Evolutionary conservation across 92 coral and sea anemone genomes (phyloP), one percentile per base, ranked within the genome.

Genomic region (Porites cylindrica): DNA sequence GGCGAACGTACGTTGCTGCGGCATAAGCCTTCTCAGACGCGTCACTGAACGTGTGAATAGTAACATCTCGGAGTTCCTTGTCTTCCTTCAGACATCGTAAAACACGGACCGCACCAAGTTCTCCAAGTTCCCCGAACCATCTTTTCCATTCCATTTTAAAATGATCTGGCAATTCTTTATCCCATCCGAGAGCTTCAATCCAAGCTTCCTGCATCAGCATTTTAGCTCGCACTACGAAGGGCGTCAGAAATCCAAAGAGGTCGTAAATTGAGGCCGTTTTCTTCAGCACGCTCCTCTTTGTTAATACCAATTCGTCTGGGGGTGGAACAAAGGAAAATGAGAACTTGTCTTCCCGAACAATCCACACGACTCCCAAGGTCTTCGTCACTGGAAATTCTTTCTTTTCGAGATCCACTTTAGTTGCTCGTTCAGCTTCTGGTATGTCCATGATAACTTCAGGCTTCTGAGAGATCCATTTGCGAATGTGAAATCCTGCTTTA

Each of bases 341-440:
- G 76, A 92, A 85, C 80, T 82, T 78, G 73, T 90, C 92, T 7
- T 87, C 94, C 54, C 82, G 76, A 68, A 75, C 86, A 72, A 51
- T 87, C 96, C 94, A 90, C 52, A 77, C 65, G 12, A 93, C 86
- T 53, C 91, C 95, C 71, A 82, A 38, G 29, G 91, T 88, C 69
- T 92, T 92, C 24, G 70, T 82, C 53, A 60, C 58, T 60, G 93
- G 93, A 54, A 82, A 74, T 29, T 88, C 83, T 51, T 75, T 64
- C 77, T 85, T 89, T 23, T 91, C 89, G 9, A 91, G 76, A 51
- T 91, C 83, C 32, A 92, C 75, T 51, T 83, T 79, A 7, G 86
- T 56, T 8, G 93, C 93, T 83, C 76, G 78, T 51, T 84, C 76
- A 54, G 51, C 84, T 86, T 88, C 88, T 17, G 81, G 76, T 78